Evolutionary conservation across 2,113 vertebrate species (phyloP).

Genomic region (Sylvia atricapilla): DNA sequence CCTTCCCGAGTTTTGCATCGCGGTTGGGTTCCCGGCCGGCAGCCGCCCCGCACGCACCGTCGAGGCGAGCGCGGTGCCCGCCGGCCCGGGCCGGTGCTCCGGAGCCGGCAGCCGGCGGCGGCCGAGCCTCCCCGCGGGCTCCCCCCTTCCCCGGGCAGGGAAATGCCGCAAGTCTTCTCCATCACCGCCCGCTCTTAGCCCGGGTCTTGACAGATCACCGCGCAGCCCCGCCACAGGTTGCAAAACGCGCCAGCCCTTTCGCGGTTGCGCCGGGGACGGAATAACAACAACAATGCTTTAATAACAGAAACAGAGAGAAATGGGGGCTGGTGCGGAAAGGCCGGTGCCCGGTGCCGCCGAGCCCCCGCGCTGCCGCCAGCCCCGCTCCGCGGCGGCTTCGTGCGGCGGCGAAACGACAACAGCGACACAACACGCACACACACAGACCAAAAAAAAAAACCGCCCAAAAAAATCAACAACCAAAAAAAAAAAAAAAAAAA

Average conservation of each 20-base stretch:
- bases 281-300: neutral
- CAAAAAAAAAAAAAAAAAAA: neutral
- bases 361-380: neutral
- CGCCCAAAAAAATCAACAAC: no score
- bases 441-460: no score
- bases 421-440: neutral
- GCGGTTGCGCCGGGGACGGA: neutral
- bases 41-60: neutral
- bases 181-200: constrained; percentile 18
- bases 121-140: constrained; percentile 1
- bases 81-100: neutral
- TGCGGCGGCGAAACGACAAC: neutral
- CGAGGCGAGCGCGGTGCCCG: neutral
- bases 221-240: constrained; percentile 48
- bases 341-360: constrained; percentile 29
- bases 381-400: neutral
- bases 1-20: neutral
- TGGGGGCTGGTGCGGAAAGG: neutral
- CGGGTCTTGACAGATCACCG: constrained; percentile 7
- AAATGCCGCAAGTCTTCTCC: constrained; percentile 39
- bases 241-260: neutral
- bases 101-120: neutral
- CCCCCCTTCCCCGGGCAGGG: neutral
- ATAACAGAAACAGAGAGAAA: neutral
- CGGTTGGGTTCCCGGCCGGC: neutral